These are phyloP conservation scores for Pongo pygmaeus DNA, from an alignment of 2,113 vertebrate genomes.

Conservation along the genomic window DNA sequence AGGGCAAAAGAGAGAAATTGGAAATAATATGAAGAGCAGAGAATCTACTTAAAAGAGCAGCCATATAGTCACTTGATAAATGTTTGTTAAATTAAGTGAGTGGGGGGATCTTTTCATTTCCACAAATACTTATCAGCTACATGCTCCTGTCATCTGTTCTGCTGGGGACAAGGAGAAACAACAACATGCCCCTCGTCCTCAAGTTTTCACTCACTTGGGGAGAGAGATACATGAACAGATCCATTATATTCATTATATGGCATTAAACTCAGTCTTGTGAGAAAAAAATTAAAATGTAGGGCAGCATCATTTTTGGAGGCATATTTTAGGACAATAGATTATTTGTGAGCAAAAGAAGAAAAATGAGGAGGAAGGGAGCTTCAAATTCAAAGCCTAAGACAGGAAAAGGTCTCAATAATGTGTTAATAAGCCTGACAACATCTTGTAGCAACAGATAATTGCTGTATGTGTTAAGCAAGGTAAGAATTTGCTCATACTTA, in stretches of 20 bases:
- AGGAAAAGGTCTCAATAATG: neutral
- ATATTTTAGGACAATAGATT: neutral
- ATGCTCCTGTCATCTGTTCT: neutral
- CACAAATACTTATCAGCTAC: neutral
- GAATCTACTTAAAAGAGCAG: neutral
- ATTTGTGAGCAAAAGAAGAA: neutral
- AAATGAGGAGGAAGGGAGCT: neutral
- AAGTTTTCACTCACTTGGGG: neutral
- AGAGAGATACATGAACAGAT: neutral
- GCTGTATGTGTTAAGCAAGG: neutral
- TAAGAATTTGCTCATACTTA: neutral
- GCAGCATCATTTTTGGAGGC: neutral
- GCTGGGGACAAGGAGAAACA: neutral
- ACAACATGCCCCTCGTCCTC: neutral
- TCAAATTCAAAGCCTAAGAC: neutral
- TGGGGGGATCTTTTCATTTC: neutral
- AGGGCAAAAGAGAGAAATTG: neutral
- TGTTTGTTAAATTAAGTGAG: neutral
- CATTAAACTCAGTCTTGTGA: neutral
- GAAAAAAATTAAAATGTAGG: neutral
- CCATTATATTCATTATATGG: neutral
- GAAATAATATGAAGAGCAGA: neutral
- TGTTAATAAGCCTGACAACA: neutral
- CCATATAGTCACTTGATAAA: neutral
- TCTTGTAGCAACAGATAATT: neutral